Evolutionary conservation across 1,140 invertebrate species (phyloP).

Genomic region (Lepidurus couesii): DNA sequence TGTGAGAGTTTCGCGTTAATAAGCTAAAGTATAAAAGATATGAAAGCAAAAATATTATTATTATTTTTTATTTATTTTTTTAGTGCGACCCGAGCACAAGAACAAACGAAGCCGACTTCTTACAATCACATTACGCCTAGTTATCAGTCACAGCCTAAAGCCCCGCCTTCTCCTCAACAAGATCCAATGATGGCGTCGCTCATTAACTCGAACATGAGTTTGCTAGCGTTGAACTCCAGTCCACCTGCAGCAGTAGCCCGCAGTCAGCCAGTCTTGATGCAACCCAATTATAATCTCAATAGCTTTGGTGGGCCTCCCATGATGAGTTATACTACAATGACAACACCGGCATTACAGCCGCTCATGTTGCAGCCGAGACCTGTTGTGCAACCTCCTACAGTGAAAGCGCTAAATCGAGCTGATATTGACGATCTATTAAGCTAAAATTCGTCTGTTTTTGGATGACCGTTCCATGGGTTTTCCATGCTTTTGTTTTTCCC

Average conservation of each 20-base stretch:
- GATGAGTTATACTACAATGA: background rate
- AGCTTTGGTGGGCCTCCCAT: background rate
- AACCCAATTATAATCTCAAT: background rate
- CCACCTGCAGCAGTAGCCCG: background rate
- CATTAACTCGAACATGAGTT: background rate
- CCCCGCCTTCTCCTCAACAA: background rate
- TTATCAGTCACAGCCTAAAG: background rate
- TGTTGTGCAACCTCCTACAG: background rate
- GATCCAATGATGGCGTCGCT: background rate
- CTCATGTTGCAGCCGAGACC: background rate
- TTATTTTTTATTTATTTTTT: too few relatives aligned
- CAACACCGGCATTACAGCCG: background rate
- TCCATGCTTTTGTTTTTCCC: too few relatives aligned
- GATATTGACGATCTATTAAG: slow-evolving; percentile 1
- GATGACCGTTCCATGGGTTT: too few relatives aligned
- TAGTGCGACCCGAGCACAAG: background rate
- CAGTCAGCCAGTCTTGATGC: background rate
- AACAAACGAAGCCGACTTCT: background rate
- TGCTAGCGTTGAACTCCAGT: background rate
- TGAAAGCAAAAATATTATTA: too few relatives aligned
- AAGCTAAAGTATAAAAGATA: too few relatives aligned
- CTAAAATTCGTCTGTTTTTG: background rate
- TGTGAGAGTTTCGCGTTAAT: too few relatives aligned
- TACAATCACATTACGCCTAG: background rate
- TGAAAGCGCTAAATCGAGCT: background rate